A percentile compares a stretch with the other conserved stretches of the same genome.
These are phyloP conservation scores for Subacronicta megacephala DNA, from an alignment of 2,888 invertebrate species.

Conservation along the genomic window DNA sequence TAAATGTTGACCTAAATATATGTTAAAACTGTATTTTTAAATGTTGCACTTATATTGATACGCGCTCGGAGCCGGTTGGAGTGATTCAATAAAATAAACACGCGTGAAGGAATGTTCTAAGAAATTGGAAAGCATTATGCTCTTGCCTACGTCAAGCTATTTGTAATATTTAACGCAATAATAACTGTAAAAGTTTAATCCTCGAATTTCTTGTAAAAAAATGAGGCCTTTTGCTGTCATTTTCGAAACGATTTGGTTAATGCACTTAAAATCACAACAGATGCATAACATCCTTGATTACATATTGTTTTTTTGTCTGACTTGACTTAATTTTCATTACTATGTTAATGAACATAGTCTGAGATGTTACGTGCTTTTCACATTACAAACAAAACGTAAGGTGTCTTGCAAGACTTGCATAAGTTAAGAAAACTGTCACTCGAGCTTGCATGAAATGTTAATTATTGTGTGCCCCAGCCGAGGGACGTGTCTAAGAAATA, in stretches of 20 bases:
- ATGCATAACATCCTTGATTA: no score
- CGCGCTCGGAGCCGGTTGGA: conserved; percentile 55
- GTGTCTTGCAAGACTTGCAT: conserved; percentile 35
- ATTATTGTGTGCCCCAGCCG: conserved; percentile 53
- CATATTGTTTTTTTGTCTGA: no score
- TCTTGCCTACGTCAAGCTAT: conserved; percentile 52
- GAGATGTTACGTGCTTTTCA: conserved; percentile 13
- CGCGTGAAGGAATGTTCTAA: conserved; percentile 76
- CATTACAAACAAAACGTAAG: conserved; percentile 18
- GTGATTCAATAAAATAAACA: conserved; percentile 74
- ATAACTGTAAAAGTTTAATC: no score
- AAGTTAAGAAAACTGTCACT: conserved; percentile 40
- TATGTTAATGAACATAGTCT: conserved; percentile 8
- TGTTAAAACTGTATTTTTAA: conserved; percentile 63
- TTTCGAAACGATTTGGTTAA: no score
- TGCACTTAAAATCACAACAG: no score
- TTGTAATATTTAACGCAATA: conserved; percentile 50
- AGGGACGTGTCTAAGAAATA: conserved; percentile 65
- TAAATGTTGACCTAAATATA: conserved; percentile 64
- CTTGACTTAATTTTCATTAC: no score
- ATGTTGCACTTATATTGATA: conserved; percentile 68
- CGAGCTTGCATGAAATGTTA: conserved; percentile 51
- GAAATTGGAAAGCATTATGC: conserved; percentile 74
- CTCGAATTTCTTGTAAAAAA: no score
- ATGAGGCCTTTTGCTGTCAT: no score